Conservation (phyloP, 2,888 invertebrate species). For the Allolobophora icterica region DNA sequence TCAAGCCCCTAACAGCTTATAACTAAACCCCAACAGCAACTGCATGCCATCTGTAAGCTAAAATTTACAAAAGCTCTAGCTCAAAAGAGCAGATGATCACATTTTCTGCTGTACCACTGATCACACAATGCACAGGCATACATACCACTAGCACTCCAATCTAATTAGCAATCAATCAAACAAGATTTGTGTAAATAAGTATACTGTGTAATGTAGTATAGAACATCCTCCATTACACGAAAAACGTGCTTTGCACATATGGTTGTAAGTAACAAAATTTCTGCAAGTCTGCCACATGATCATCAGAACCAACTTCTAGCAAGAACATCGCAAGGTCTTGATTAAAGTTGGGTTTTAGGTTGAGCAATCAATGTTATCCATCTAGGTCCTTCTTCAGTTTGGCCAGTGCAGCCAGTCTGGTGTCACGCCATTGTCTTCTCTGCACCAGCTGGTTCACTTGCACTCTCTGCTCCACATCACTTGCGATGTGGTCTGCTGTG, state of each 20-base stretch:
- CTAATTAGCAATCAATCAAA: background rate
- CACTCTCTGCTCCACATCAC: conserved; percentile 51
- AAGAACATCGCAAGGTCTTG: background rate
- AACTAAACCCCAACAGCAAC: too few species aligned
- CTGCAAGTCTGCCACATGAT: background rate
- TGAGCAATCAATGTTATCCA: background rate
- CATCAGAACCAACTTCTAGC: background rate
- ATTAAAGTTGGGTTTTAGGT: background rate
- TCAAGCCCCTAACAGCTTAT: too few species aligned
- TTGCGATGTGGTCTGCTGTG: conserved; percentile 50
- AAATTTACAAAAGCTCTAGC: background rate
- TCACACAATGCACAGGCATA: background rate
- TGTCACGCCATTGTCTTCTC: conserved; percentile 59
- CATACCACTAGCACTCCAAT: background rate
- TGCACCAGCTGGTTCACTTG: conserved; percentile 55
- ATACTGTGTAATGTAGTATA: background rate
- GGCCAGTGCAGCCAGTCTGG: conserved; percentile 57
- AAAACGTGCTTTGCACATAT: background rate
- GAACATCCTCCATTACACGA: background rate
- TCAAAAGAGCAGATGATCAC: background rate
- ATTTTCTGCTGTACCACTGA: background rate
- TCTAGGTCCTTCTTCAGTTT: conserved; percentile 56
- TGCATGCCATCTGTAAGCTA: too few species aligned
- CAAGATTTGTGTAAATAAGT: background rate
- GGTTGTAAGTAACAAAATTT: background rate